phyloP scores from a whole-genome alignment of 2,797 vertebrate genomes.

The Nyctalus aviator region DNA sequence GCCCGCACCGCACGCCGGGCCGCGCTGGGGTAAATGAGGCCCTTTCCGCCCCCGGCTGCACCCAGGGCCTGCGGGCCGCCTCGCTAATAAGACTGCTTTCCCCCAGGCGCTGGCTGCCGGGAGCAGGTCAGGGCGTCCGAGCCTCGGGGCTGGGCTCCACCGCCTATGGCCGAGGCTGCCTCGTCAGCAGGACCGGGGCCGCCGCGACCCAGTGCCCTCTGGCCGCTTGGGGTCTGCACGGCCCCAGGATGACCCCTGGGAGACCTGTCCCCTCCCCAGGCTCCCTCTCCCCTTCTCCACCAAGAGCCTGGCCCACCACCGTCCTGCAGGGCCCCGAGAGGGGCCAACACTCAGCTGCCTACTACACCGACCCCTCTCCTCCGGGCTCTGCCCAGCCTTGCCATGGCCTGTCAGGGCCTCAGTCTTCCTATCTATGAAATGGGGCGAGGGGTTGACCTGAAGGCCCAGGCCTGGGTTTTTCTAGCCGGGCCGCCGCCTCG shows the following conservation, averaged over 20 bases:
- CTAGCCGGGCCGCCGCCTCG: background rate
- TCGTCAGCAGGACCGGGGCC: background rate
- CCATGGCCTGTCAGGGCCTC: background rate
- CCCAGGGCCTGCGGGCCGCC: conserved; percentile 61
- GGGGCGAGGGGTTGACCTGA: background rate
- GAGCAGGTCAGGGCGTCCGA: background rate
- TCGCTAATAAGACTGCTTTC: conserved; percentile 77
- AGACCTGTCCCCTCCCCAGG: background rate
- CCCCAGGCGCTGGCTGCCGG: conserved; percentile 59
- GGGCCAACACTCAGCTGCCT: background rate
- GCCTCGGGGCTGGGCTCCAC: conserved; percentile 21
- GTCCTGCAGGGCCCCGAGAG: background rate
- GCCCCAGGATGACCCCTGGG: background rate
- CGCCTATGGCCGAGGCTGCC: background rate
- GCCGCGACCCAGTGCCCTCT: background rate
- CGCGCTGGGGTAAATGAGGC: conserved; percentile 69
- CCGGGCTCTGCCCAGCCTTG: background rate
- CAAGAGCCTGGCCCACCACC: background rate
- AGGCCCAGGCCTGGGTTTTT: background rate
- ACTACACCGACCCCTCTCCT: background rate
- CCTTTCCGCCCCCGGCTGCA: conserved; percentile 65
- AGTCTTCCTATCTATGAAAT: background rate
- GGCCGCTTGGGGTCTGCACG: background rate
- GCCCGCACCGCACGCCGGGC: fast-evolving
- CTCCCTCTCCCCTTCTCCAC: background rate